phyloP scores from a whole-genome alignment of 2,888 invertebrate species.

The Eilema caniola region DNA sequence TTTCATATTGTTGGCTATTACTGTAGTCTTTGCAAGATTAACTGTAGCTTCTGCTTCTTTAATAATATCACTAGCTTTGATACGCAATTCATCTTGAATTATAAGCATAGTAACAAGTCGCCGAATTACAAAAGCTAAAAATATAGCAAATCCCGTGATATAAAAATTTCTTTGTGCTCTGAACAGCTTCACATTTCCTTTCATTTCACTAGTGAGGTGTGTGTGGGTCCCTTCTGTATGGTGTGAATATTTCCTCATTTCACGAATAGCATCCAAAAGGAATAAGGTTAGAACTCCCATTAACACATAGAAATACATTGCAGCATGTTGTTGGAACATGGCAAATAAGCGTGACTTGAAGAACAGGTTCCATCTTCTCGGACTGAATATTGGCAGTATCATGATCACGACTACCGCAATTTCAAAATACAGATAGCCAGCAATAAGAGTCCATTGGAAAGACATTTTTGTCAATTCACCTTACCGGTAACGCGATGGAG shows the following conservation, averaged over 20 bases:
- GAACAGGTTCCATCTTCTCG: slow-evolving; percentile 91
- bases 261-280: slow-evolving; percentile 90
- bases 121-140: slow-evolving; percentile 90
- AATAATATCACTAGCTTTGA: slow-evolving; percentile 89
- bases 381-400: slow-evolving; percentile 90
- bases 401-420: slow-evolving; percentile 88
- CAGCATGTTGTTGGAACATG: slow-evolving; percentile 88
- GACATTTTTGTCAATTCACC: slow-evolving; percentile 86
- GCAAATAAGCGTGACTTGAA: slow-evolving; percentile 91
- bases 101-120: slow-evolving; percentile 89
- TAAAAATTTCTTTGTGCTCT: slow-evolving; percentile 93
- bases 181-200: slow-evolving; percentile 90
- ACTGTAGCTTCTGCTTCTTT: slow-evolving; percentile 90
- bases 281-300: slow-evolving; percentile 88
- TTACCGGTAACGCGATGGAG: slow-evolving; percentile 8
- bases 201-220: slow-evolving; percentile 88
- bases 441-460: slow-evolving; percentile 93
- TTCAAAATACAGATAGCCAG: slow-evolving; percentile 91
- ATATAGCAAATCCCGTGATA: slow-evolving; percentile 92
- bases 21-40: slow-evolving; percentile 70
- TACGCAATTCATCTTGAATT: slow-evolving; percentile 87
- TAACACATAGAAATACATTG: slow-evolving; percentile 89
- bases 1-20: slow-evolving; percentile 60
- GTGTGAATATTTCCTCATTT: slow-evolving; percentile 90
- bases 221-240: slow-evolving; percentile 65